Evolutionary conservation across 2,113 vertebrate species (phyloP).

Genomic region (Miniopterus natalensis): DNA sequence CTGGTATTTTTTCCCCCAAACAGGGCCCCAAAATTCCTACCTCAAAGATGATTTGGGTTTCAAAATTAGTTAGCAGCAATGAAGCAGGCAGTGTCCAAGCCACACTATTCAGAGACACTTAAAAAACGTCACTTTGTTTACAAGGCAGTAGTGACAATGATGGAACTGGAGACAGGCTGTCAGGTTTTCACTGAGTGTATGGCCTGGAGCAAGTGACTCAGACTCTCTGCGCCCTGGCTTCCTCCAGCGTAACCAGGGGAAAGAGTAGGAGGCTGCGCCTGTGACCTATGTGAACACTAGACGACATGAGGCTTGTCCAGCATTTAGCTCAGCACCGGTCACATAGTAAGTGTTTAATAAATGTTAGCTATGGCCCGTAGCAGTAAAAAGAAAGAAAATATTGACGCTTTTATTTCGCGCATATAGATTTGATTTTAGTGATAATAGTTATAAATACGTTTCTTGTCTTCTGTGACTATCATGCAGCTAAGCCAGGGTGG

Average conservation of each 20-base stretch:
- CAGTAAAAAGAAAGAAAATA: slow-evolving; percentile 12
- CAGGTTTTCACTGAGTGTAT: neutral
- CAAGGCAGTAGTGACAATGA: neutral
- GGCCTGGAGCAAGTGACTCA: neutral
- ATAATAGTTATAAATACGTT: neutral
- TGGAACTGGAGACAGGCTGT: neutral
- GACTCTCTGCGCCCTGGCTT: neutral
- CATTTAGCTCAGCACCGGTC: neutral
- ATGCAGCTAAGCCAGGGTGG: neutral
- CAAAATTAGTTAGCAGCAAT: slow-evolving; percentile 16
- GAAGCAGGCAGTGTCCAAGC: neutral
- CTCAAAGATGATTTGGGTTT: neutral
- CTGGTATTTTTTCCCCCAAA: neutral
- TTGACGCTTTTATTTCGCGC: neutral
- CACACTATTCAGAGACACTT: neutral
- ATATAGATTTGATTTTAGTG: neutral
- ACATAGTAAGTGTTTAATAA: neutral
- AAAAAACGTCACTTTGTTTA: neutral
- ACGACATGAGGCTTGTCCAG: neutral
- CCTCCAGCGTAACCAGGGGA: neutral
- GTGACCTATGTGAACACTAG: neutral
- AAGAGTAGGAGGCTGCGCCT: neutral
- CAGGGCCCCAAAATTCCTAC: neutral
- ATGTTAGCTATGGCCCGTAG: neutral
- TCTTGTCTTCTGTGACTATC: neutral